Evolutionary conservation across 2,888 invertebrate genomes (phyloP).

Genomic region (Congeria kusceri): DNA sequence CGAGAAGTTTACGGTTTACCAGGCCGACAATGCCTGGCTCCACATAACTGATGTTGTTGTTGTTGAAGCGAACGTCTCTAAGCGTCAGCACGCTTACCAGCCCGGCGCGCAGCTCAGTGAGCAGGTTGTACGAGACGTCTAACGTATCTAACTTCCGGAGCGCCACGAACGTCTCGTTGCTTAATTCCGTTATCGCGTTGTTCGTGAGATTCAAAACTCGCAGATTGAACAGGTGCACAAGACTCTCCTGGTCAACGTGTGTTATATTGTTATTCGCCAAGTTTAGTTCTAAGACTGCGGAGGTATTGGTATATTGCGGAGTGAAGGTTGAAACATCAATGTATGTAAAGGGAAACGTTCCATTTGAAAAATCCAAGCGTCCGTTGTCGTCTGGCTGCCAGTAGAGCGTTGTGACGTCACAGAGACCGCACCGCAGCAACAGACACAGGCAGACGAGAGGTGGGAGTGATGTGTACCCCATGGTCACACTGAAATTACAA

Average conservation of each 20-base stretch:
- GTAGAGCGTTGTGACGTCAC: not conserved
- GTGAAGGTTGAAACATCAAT: not conserved
- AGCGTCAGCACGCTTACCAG: slow-evolving; percentile 33
- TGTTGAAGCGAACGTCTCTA: slow-evolving; percentile 33
- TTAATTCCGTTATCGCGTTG: slow-evolving; percentile 42
- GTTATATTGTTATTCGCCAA: slow-evolving; percentile 24
- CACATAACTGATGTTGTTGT: slow-evolving; percentile 59
- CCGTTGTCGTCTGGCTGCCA: not conserved
- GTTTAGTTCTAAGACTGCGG: slow-evolving; percentile 2
- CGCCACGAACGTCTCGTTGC: slow-evolving; percentile 41
- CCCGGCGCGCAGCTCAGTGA: slow-evolving; percentile 33
- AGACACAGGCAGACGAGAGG: not conserved
- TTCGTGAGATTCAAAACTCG: slow-evolving; percentile 28
- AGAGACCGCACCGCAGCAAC: not conserved
- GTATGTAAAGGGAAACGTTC: not conserved
- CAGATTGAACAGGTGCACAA: slow-evolving; percentile 29
- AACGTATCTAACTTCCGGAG: slow-evolving; percentile 39
- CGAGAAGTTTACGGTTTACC: slow-evolving; percentile 30
- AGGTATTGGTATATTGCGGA: not conserved
- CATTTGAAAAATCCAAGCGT: not conserved
- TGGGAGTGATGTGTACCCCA: too few relatives aligned
- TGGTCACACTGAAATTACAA: too few relatives aligned
- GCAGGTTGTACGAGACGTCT: slow-evolving; percentile 33
- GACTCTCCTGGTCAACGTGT: slow-evolving; percentile 19
- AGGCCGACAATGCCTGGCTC: slow-evolving; percentile 57